Percentiles rank a stretch among this genome's conserved stretches.
Evolutionary conservation across 2,113 vertebrate species (phyloP).

Genomic region (Poeciliopsis occidentalis): DNA sequence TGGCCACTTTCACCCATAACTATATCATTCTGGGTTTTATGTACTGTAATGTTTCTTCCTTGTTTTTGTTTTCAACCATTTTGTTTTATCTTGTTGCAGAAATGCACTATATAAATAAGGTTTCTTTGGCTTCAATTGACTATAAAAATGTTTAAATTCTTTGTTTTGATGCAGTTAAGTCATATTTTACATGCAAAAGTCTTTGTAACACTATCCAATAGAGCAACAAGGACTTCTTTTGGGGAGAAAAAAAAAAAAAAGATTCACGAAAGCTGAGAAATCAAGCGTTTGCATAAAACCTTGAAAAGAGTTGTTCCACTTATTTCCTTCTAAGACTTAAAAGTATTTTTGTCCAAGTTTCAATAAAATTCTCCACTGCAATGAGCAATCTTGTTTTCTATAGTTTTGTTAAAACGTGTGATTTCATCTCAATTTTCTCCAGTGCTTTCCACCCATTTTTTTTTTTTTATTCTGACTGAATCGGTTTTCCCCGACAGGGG

Average conservation of each 20-base stretch:
- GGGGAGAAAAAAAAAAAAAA: neutral
- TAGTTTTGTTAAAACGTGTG: conserved; percentile 11
- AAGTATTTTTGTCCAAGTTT: neutral
- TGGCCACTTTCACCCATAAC: no score
- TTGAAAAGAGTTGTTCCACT: neutral
- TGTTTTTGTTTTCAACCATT: no score
- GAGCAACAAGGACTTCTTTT: no score
- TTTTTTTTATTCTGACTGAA: conserved; percentile 27
- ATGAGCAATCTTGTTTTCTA: neutral
- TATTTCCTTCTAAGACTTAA: neutral
- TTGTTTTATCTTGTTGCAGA: no score
- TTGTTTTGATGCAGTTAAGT: neutral
- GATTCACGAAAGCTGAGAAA: neutral
- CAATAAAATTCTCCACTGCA: neutral
- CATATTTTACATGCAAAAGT: neutral
- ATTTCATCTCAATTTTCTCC: conserved; percentile 22
- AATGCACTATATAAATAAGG: no score
- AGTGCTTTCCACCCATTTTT: conserved; percentile 40
- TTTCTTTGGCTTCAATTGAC: no score
- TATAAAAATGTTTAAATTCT: neutral
- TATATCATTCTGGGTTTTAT: no score
- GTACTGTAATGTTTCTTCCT: no score
- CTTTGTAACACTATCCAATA: neutral
- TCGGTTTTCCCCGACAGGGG: conserved; percentile 28
- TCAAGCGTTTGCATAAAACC: neutral